Base-by-base conservation (phyloP, 2,797 vertebrate species). In the Parauchenoglanis punctatus region DNA sequence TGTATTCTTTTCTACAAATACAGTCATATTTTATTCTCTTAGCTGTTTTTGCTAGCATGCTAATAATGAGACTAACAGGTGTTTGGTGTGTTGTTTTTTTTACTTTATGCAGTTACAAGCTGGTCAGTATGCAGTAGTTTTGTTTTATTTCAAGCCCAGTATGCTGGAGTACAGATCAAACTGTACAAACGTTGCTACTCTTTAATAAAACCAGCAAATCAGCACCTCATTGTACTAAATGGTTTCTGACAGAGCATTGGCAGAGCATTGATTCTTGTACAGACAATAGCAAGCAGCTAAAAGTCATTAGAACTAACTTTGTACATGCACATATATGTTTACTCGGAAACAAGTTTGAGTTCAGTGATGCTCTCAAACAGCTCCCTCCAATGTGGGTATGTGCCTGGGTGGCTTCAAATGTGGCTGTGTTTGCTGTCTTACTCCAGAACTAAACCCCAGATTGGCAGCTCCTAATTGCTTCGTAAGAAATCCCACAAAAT, bases 401-500 rank as follows among this genome's bases (percentile, higher is more conserved):
- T 63, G 23, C 59, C 59, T n/a, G 40, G 18, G 28, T 59, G 23
- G 40, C 40, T 10, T 28, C 5, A 28, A 49, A 65, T 65, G 56
- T 25, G 44, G 23, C 15, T 61, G 11, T 61, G 35, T 81, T 25
- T 81, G 7, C 40, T 28, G 59, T 20, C 13, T 82, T 28, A 20
- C 44, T 82, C 58, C 59, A n/a, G 44, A 82, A 82, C 40, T 15
- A 28, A 52, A 84, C 77, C 87, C 68, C 81, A 70, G 81, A 81
- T 76, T 70, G 83, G 70, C 82, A 81, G 81, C 85, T 81, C 44
- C 83, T 90, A 91, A 91, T 90, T 92, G 91, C 86, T 89, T 63
- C 7, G 40, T 88, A 90, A 83, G 70, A 77, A 90, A 81, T 81
- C 61, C 83, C 63, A 84, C 72, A 88, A 89, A 91, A 86, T 89